Base-by-base conservation (phyloP, 2,797 vertebrate species). In the Rhodeus uyekii region DNA sequence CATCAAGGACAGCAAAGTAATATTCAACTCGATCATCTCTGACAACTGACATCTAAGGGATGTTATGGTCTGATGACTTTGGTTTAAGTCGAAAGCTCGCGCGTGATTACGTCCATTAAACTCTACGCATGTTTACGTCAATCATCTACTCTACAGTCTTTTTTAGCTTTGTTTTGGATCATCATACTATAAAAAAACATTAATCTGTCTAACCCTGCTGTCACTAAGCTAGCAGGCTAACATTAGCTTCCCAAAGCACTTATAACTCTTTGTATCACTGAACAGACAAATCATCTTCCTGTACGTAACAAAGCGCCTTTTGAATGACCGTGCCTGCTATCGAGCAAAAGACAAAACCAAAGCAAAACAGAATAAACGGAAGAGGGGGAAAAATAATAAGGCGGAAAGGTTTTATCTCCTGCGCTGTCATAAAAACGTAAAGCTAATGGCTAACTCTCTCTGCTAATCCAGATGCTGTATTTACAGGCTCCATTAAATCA, bases 391-490 rank as follows among this genome's bases (percentile, higher is more conserved):
- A 65, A 61, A 32, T 13, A 39, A 13, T 24, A 32, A n/a, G 2
- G 19, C 53, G 77, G 14, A 42, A 46, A 44, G 4, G 72, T 53
- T 83, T 87, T 32, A 36, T 83, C 72, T 38, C 64, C 67, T 86
- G 63, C 73, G 83, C 80, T 86, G 81, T 88, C 79, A 86, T 16
- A 67, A 80, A 84, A 82, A 74, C 67, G 81, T 63, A 76, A 29
- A 63, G 80, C 83, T 76, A 83, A 50, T 76, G 42, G 79, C 79
- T 84, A 86, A 76, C 58, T 68, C 55, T 58, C 72, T 42, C 79
- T 78, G 76, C 72, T 81, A 76, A 34, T 61, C 38, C 63, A 74
- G 72, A 71, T 64, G 58, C 39, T 81, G 55, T 68, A 9, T 61
- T 78, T 82, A 34, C 29, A 50, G n/a, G n/a, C 50, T 14, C 2